Evolutionary conservation across 2,113 vertebrate genomes (phyloP).

Genomic region (Limanda limanda): DNA sequence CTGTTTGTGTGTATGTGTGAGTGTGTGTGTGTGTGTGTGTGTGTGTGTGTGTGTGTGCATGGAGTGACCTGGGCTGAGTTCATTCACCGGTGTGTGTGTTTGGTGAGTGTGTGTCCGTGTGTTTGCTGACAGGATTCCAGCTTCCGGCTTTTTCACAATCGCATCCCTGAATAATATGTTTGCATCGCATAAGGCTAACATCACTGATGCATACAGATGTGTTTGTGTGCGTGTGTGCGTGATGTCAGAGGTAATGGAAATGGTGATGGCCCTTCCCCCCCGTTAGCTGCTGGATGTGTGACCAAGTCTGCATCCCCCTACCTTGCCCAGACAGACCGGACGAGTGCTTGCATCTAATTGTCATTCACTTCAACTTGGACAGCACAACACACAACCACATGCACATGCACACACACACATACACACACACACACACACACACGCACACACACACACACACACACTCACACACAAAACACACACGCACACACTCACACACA

Average conservation of each 20-base stretch:
- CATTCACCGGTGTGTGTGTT: not conserved
- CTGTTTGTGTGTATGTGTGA: not conserved
- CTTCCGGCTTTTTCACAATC: not conserved
- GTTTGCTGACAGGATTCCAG: not conserved
- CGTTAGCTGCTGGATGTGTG: slow-evolving; percentile 58
- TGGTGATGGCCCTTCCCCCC: slow-evolving; percentile 33
- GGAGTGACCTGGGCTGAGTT: slow-evolving; percentile 34
- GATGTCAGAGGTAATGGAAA: slow-evolving; percentile 61
- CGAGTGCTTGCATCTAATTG: slow-evolving; percentile 82
- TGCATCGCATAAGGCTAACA: not conserved
- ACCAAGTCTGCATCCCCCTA: slow-evolving; percentile 64
- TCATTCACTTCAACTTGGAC: slow-evolving; percentile 66
- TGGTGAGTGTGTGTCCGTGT: not conserved
- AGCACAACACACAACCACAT: slow-evolving; percentile 20
- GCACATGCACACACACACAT: slow-evolving; percentile 29
- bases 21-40: not conserved
- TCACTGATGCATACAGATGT: not conserved
- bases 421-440: slow-evolving; percentile 22
- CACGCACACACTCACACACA: slow-evolving; percentile 17
- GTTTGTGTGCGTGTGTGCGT: slow-evolving; percentile 24
- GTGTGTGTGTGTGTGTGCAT: not conserved
- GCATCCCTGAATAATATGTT: not conserved
- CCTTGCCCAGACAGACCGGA: slow-evolving; percentile 81
- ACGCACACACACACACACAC: slow-evolving; percentile 1
- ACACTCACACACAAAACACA: slow-evolving; percentile 2